Evolutionary conservation across 2,888 invertebrate genomes (phyloP).

Genomic region (Hirudinaria manillensis): DNA sequence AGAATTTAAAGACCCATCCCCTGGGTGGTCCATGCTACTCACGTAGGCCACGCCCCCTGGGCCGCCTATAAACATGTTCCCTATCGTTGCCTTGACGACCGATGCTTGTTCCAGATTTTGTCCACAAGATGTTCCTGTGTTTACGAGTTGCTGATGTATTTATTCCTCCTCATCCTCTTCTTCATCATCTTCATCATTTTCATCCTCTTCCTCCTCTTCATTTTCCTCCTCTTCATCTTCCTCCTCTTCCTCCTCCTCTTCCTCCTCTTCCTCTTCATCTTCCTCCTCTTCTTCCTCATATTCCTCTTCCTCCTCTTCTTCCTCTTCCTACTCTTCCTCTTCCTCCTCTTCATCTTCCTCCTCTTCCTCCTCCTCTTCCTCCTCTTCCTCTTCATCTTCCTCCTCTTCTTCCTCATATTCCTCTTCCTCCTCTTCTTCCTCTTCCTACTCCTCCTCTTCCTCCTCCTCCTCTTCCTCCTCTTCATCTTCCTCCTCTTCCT

Average conservation of each 20-base stretch:
- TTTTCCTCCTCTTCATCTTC: constrained; percentile 5
- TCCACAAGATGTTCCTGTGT: background rate
- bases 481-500: background rate
- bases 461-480: background rate
- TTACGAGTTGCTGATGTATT: background rate
- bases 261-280: background rate
- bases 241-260: constrained; percentile 4
- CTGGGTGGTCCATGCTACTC: background rate
- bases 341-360: constrained; percentile 9
- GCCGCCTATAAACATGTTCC: constrained; percentile 12
- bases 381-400: background rate
- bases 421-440: background rate
- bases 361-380: background rate
- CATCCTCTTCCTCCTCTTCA: background rate
- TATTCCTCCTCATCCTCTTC: background rate
- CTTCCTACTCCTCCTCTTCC: background rate
- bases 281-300: background rate
- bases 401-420: background rate
- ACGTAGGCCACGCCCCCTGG: background rate
- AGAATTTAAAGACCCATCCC: no score
- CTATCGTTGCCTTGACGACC: background rate
- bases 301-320: constrained; percentile 8
- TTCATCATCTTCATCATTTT: background rate
- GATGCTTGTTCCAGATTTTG: background rate
- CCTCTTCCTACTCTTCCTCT: constrained; percentile 3